A percentile compares a stretch with the other conserved stretches of the same genome.
phyloP scores from a whole-genome alignment of 2,888 invertebrate species.

The Siphonodentalium dalli region DNA sequence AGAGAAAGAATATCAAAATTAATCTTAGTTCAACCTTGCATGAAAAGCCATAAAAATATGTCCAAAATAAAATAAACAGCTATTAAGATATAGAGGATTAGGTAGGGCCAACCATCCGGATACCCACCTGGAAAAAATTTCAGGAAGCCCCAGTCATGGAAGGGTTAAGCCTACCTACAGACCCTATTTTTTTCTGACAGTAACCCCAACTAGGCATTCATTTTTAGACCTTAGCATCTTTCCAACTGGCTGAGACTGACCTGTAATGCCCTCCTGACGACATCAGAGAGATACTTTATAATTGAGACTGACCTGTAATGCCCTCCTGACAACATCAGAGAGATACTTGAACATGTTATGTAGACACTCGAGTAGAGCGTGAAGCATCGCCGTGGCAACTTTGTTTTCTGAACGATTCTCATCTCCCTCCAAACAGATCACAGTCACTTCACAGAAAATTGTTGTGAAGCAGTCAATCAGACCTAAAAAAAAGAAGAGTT shows the following conservation, averaged over 20 bases:
- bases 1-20: too few relatives aligned
- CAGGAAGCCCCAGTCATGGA: too few relatives aligned
- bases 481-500: slow-evolving; percentile 40
- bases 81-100: too few relatives aligned
- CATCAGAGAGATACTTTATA: slow-evolving; percentile 61
- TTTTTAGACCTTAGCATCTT: too few relatives aligned
- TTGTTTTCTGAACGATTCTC: slow-evolving; percentile 48
- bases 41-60: too few relatives aligned
- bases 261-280: slow-evolving; percentile 62
- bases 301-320: slow-evolving; percentile 51
- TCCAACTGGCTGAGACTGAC: slow-evolving; percentile 27
- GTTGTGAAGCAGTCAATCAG: slow-evolving; percentile 55
- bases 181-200: neutral
- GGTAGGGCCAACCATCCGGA: too few relatives aligned
- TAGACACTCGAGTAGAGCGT: slow-evolving; percentile 55
- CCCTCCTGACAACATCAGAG: slow-evolving; percentile 63
- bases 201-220: too few relatives aligned
- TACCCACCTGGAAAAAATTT: neutral
- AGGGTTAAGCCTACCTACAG: too few relatives aligned
- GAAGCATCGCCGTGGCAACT: slow-evolving; percentile 47
- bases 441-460: slow-evolving; percentile 54
- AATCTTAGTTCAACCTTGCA: too few relatives aligned
- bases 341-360: slow-evolving; percentile 60
- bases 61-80: too few relatives aligned
- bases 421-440: slow-evolving; percentile 49